phyloP scores from a whole-genome alignment of 2,888 invertebrate species.

The Eupeodes latifasciatus region DNA sequence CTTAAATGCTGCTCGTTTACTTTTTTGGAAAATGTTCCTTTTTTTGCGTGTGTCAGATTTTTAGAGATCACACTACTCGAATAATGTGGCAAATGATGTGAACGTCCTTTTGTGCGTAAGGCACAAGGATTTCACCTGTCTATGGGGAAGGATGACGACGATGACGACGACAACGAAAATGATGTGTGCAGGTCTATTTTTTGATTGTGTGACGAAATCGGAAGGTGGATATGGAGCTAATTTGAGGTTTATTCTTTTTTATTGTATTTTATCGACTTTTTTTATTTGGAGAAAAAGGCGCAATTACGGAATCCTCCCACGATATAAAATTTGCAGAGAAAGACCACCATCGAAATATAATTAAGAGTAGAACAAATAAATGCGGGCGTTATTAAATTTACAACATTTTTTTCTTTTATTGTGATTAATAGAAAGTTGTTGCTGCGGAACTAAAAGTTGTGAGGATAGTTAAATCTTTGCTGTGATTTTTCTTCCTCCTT shows the following conservation, averaged over 20 bases:
- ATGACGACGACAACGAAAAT: background rate
- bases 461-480: too few relatives aligned
- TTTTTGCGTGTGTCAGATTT: constrained; percentile 53
- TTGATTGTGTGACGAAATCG: constrained; percentile 21
- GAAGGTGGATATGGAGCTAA: constrained; percentile 59
- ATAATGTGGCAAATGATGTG: background rate
- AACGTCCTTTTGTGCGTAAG: constrained; percentile 42
- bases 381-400: background rate
- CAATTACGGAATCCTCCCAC: constrained; percentile 56
- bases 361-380: background rate
- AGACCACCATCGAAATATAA: constrained; percentile 14
- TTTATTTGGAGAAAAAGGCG: constrained; percentile 7
- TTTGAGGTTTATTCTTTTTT: background rate
- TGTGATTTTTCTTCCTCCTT: too few relatives aligned
- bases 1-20: constrained; percentile 16
- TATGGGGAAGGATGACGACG: background rate
- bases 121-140: constrained; percentile 63
- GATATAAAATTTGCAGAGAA: background rate
- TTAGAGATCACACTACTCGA: constrained; percentile 40
- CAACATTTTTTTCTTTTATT: background rate
- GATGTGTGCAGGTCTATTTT: constrained; percentile 10
- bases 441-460: too few relatives aligned
- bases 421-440: background rate
- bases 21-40: constrained; percentile 31
- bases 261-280: constrained; percentile 24